Conservation (phyloP, 2,888 invertebrate species). For the Argyresthia albistria region DNA sequence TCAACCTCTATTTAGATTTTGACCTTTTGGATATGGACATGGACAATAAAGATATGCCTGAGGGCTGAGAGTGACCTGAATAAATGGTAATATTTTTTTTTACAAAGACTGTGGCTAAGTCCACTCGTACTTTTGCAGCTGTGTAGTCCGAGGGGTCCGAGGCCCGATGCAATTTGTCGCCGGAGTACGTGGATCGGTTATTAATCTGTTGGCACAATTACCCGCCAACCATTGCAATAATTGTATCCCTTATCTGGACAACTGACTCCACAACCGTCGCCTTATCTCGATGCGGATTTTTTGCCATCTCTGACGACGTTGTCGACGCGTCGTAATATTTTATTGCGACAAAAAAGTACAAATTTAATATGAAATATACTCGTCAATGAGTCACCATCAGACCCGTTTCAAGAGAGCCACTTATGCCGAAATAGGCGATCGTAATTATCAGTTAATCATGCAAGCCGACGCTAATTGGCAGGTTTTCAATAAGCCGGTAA, state of each 20-base stretch:
- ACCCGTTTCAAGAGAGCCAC: background rate
- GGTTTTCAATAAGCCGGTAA: background rate
- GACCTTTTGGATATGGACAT: too few relatives aligned
- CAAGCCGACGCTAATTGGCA: background rate
- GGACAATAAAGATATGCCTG: too few relatives aligned
- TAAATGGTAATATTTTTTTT: too few relatives aligned
- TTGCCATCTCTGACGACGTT: slow-evolving; percentile 15
- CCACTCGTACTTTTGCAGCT: too few relatives aligned
- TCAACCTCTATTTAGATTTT: too few relatives aligned
- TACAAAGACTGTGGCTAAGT: too few relatives aligned
- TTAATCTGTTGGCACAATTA: slow-evolving; percentile 56
- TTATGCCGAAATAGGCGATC: background rate
- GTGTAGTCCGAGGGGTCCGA: slow-evolving; percentile 10
- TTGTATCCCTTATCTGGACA: slow-evolving; percentile 48
- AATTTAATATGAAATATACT: background rate
- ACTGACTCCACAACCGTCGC: slow-evolving; percentile 29
- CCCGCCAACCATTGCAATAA: slow-evolving; percentile 47
- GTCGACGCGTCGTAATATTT: slow-evolving; percentile 29
- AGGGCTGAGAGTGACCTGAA: too few relatives aligned
- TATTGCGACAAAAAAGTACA: slow-evolving; percentile 32
- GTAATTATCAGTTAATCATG: background rate
- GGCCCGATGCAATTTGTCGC: slow-evolving; percentile 54
- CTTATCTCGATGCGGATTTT: slow-evolving; percentile 36
- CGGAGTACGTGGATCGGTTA: slow-evolving; percentile 50
- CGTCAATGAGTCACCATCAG: background rate